Base-by-base conservation (phyloP, 2,888 invertebrate genomes). In the Parapristionchus giblindavisi region DNA sequence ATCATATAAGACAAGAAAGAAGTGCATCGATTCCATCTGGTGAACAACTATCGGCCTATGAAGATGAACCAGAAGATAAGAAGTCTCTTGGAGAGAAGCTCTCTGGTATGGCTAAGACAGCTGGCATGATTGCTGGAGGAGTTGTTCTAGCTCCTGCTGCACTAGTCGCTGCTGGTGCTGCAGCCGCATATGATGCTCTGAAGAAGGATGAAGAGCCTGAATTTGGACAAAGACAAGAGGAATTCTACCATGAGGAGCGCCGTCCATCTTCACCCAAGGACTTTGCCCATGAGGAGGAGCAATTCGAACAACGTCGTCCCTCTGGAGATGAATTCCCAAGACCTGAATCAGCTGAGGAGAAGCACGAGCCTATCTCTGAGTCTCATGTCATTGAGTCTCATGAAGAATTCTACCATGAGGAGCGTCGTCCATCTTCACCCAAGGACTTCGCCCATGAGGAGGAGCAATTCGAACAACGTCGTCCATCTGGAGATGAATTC, bases 111-210 rank as follows among this genome's bases (percentile, higher is more conserved):
- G 78, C 78, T 11, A 78, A 77, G 63, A 75, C 54, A 11, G 75
- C 80, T 0, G 77, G 76, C n/a, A 68, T 66, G 70, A 75, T 79
- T 21, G 79, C 78, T 34, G 79, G 77, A 3, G 78, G 73, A n/a
- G 74, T 72, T 17, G 77, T 75, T 2, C 36, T 74, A 14, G 77
- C 71, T 24, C 75, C 77, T 17, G 75, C 63, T 32, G 75, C 76
- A 17, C 51, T 77, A 21, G 76, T 61, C 5, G 77, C 74, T n/a
- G 56, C 34, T n/a, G 70, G 74, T 17, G 75, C 56, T 17, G 56
- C 63, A 17, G 68, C 38, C 21, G 76, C 74, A 14, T 51, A 73
- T 36, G 76, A 68, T 4, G 61, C 74, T 21, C 32, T 65, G 29
- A 58, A 73, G 63, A 48, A 72, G 34, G 56, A 40, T 3, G 65